Conservation (phyloP, 1,140 invertebrate species). For the Drosophila ohnishii region DNA sequence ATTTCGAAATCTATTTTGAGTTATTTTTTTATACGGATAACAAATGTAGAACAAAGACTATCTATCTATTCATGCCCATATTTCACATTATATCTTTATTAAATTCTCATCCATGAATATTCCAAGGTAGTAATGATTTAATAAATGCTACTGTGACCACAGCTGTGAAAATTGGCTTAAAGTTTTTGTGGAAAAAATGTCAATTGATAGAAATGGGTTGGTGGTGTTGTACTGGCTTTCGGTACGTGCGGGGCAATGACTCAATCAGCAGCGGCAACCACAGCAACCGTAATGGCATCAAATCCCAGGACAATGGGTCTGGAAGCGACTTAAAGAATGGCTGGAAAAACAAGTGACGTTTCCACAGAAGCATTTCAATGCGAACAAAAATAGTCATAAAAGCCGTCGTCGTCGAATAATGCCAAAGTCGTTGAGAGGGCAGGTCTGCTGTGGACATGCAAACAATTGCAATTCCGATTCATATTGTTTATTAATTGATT, state of each 20-base stretch:
- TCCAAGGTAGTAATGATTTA: background rate
- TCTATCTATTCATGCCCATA: too few relatives aligned
- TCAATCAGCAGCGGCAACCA: slow-evolving; percentile 56
- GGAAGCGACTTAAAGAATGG: slow-evolving; percentile 22
- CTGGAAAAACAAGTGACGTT: slow-evolving; percentile 10
- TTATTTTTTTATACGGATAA: too few relatives aligned
- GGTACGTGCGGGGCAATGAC: slow-evolving; percentile 47
- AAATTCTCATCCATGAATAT: background rate
- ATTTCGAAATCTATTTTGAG: too few relatives aligned
- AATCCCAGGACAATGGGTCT: slow-evolving; percentile 40
- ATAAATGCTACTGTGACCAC: background rate
- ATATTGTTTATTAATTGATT: slow-evolving; percentile 49
- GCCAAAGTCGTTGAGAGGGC: slow-evolving; percentile 31
- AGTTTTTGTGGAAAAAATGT: slow-evolving; percentile 53
- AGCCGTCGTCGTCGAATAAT: slow-evolving; percentile 21
- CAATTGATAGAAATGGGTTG: slow-evolving; percentile 61
- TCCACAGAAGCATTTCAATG: slow-evolving; percentile 20
- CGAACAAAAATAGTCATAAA: slow-evolving; percentile 43
- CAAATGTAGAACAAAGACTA: too few relatives aligned
- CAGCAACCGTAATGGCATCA: slow-evolving; percentile 26
- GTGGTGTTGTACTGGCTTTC: slow-evolving; percentile 2
- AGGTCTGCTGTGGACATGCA: slow-evolving; percentile 33
- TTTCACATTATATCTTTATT: background rate
- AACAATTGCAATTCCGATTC: slow-evolving; percentile 54
- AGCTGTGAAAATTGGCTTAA: slow-evolving; percentile 8